Conservation (phyloP, 2,888 invertebrate genomes). For the Aelia acuminata region DNA sequence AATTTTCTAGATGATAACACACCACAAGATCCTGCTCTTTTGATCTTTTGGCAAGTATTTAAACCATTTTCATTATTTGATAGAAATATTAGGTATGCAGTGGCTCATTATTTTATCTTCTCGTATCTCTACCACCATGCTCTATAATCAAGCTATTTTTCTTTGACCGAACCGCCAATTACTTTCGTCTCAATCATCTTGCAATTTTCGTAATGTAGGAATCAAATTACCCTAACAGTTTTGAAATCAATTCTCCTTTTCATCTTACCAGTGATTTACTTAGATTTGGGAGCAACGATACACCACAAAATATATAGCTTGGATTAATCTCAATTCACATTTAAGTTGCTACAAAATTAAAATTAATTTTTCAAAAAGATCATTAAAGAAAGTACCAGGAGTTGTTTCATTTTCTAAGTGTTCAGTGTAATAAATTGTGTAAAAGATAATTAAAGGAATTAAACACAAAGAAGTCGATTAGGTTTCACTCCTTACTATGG, state of each 20-base stretch:
- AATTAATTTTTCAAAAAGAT: neutral
- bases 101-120: neutral
- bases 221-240: slow-evolving; percentile 8
- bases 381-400: neutral
- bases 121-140: neutral
- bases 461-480: neutral
- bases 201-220: slow-evolving; percentile 33
- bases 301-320: neutral
- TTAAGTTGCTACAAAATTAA: neutral
- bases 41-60: neutral
- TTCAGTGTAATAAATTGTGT: neutral
- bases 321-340: neutral
- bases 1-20: too few species aligned
- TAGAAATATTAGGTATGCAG: neutral
- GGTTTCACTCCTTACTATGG: neutral
- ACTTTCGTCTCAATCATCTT: slow-evolving; percentile 22
- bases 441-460: neutral
- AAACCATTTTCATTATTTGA: neutral
- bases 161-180: slow-evolving; percentile 19
- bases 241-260: slow-evolving; percentile 29
- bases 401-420: neutral
- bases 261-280: neutral
- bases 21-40: too few species aligned
- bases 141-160: neutral
- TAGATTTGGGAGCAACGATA: neutral